Evolutionary conservation across 2,888 invertebrate species (phyloP).

Genomic region (Lasioglossum figueresi): DNA sequence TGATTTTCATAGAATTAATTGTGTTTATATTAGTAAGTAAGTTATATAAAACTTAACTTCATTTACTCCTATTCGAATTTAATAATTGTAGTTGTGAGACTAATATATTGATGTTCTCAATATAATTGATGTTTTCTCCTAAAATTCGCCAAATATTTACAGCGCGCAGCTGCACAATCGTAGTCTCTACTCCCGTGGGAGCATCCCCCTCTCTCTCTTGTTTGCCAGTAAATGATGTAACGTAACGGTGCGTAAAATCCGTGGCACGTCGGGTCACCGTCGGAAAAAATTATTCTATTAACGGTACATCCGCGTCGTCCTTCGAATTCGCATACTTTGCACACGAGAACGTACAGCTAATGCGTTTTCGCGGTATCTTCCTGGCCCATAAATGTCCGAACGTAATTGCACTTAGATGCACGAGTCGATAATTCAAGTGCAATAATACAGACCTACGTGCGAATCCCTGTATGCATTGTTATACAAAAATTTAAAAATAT

Average conservation of each 20-base stretch:
- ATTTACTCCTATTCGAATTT: too few relatives aligned
- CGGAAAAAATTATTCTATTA: constrained; percentile 50
- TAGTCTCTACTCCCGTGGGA: constrained; percentile 33
- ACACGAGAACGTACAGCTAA: not conserved
- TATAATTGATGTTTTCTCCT: constrained; percentile 9
- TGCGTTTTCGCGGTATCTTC: not conserved
- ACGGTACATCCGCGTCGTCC: constrained; percentile 51
- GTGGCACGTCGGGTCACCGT: constrained; percentile 26
- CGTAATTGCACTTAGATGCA: not conserved
- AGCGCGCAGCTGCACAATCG: constrained; percentile 74
- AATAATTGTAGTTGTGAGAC: too few relatives aligned
- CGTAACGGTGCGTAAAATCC: constrained; percentile 62
- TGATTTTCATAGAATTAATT: too few relatives aligned
- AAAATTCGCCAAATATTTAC: constrained; percentile 75
- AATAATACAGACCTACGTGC: not conserved
- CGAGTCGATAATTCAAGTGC: not conserved
- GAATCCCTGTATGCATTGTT: not conserved
- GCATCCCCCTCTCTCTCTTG: constrained; percentile 10
- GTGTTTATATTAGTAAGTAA: too few relatives aligned
- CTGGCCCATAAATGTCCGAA: not conserved
- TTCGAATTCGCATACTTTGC: constrained; percentile 43
- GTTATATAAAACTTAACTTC: too few relatives aligned
- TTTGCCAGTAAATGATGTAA: constrained; percentile 37
- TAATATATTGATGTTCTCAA: too few relatives aligned
- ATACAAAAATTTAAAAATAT: too few relatives aligned